Evolutionary conservation across 2,113 vertebrate genomes (phyloP).

Genomic region (Lagopus muta): DNA sequence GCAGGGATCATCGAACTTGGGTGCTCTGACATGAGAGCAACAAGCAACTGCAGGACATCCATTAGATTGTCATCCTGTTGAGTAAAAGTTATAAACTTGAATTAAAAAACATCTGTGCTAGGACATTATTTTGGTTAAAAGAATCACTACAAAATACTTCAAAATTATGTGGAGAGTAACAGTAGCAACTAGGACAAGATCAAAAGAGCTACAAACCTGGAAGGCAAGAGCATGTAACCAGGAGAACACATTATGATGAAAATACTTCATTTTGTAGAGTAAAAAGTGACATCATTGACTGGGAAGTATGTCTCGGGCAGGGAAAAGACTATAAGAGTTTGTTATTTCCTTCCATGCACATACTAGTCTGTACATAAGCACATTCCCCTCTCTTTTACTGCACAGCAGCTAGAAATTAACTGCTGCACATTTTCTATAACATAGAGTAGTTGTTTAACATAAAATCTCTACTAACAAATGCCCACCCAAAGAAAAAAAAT

Average conservation of each 20-base stretch:
- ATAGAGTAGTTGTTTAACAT: not conserved
- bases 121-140: not conserved
- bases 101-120: not conserved
- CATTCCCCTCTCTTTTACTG: not conserved
- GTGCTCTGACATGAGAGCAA: conserved; percentile 97
- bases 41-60: conserved; percentile 96
- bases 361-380: not conserved
- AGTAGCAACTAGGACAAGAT: not conserved
- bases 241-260: not conserved
- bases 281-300: not conserved
- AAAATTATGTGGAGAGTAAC: not conserved
- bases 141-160: not conserved
- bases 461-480: not conserved
- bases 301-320: not conserved
- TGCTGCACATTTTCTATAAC: not conserved
- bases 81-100: not conserved
- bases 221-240: not conserved
- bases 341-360: not conserved
- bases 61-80: conserved; percentile 97
- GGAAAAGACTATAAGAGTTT: not conserved
- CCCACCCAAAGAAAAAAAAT: not conserved
- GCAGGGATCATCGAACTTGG: conserved; percentile 94
- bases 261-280: not conserved
- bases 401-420: not conserved
- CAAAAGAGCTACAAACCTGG: not conserved